phyloP scores from a whole-genome alignment of 2,888 invertebrate species.

The Cataglyphis altisquamis region DNA sequence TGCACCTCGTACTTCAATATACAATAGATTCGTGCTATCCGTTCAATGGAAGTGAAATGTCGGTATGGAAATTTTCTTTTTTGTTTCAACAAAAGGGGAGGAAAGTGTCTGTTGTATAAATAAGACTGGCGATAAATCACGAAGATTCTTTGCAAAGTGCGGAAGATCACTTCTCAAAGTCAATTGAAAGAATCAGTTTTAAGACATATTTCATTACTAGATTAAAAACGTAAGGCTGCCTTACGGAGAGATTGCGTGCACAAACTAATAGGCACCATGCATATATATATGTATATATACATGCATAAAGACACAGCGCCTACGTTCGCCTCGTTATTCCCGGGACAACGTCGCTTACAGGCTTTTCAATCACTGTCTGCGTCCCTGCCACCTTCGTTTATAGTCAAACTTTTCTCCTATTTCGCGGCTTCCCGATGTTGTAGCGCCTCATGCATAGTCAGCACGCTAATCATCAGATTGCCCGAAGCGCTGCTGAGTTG shows the following conservation, averaged over 20 bases:
- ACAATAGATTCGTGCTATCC: not conserved
- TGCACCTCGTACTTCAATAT: not conserved
- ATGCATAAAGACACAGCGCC: slow-evolving; percentile 53
- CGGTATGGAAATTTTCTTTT: not conserved
- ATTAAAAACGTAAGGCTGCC: slow-evolving; percentile 23
- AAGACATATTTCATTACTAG: slow-evolving; percentile 45
- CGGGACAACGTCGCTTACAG: slow-evolving; percentile 75
- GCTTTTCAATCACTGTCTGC: slow-evolving; percentile 79
- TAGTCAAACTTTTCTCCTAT: slow-evolving; percentile 66
- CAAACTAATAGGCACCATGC: slow-evolving; percentile 45
- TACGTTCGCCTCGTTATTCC: slow-evolving; percentile 68
- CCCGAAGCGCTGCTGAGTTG: slow-evolving; percentile 37
- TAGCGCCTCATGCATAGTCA: slow-evolving; percentile 60
- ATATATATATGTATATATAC: not conserved
- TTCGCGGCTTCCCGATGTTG: slow-evolving; percentile 66
- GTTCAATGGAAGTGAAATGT: not conserved
- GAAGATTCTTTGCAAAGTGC: slow-evolving; percentile 11
- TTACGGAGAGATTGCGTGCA: slow-evolving; percentile 31
- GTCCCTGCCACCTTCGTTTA: slow-evolving; percentile 77
- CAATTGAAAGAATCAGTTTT: slow-evolving; percentile 45
- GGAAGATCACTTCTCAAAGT: slow-evolving; percentile 22
- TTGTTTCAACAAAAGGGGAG: not conserved
- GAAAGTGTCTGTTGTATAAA: not conserved
- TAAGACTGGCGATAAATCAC: not conserved
- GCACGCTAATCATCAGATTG: slow-evolving; percentile 55